phyloP scores from a whole-genome alignment of 2,797 vertebrate species.

The Poeciliopsis paucimaculata region DNA sequence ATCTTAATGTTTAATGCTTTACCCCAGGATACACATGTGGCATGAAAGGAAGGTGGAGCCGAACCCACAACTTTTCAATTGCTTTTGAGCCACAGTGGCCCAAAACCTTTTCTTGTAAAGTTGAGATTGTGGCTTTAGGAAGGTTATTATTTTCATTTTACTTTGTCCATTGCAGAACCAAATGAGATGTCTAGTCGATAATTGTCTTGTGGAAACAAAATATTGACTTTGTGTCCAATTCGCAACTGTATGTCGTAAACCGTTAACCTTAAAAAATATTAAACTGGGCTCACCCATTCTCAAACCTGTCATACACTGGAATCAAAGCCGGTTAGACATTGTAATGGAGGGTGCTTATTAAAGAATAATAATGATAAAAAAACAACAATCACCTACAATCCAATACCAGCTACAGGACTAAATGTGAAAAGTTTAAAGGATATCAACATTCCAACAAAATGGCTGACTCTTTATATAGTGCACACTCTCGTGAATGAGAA shows the following conservation, averaged over 20 bases:
- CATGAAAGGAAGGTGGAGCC: background rate
- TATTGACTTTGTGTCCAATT: background rate
- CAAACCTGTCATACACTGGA: background rate
- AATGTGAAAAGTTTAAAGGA: background rate
- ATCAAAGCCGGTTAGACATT: background rate
- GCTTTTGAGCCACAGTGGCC: background rate
- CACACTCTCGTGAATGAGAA: background rate
- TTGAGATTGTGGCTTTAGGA: background rate
- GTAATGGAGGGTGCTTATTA: too few relatives aligned
- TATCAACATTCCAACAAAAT: background rate
- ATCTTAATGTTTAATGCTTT: background rate
- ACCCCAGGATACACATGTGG: background rate
- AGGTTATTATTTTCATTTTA: background rate
- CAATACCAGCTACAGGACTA: background rate
- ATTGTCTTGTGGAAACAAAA: background rate
- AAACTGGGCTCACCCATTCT: background rate
- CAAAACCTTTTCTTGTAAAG: background rate
- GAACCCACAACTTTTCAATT: background rate
- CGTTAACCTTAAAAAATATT: background rate
- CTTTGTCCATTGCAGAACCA: background rate
- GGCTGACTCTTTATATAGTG: background rate
- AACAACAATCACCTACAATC: background rate
- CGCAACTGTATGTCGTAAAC: background rate
- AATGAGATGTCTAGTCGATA: background rate
- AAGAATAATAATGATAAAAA: background rate